Percentiles rank a stretch among this genome's conserved stretches.
Evolutionary conservation across 2,797 vertebrate genomes (phyloP).

Genomic region (Sebastes trivittatus): DNA sequence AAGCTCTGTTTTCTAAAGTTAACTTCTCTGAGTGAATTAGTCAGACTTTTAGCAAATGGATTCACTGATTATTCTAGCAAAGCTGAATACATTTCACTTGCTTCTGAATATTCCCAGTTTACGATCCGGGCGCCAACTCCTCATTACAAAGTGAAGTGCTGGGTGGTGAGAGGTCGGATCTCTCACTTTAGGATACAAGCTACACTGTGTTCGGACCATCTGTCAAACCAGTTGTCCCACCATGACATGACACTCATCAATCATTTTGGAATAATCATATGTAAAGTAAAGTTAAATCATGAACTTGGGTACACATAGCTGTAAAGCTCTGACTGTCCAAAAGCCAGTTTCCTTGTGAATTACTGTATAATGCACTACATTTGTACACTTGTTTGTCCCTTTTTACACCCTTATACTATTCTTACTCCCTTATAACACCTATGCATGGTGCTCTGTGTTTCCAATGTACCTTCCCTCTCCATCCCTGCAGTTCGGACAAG

Average conservation of each 20-base stretch:
- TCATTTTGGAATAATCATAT: neutral
- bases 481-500: slow-evolving; percentile 98
- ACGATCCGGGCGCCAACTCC: neutral
- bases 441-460: neutral
- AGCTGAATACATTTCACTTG: neutral
- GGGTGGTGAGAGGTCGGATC: slow-evolving; percentile 8
- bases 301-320: neutral
- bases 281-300: neutral
- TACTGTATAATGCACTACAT: neutral
- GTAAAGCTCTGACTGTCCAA: neutral
- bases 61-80: neutral
- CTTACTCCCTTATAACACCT: neutral
- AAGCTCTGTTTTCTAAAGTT: neutral
- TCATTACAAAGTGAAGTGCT: slow-evolving; percentile 13
- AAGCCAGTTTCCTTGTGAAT: neutral
- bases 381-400: neutral
- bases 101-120: neutral
- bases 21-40: neutral
- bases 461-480: slow-evolving; percentile 92
- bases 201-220: slow-evolving; percentile 27
- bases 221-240: slow-evolving; percentile 17
- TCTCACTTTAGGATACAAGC: slow-evolving; percentile 25
- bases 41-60: neutral
- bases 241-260: neutral
- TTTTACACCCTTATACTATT: too few relatives aligned